These are phyloP conservation scores for Enteromius afrohamiltoni DNA, from an alignment of 2,797 vertebrate species.

Conservation along the genomic window DNA sequence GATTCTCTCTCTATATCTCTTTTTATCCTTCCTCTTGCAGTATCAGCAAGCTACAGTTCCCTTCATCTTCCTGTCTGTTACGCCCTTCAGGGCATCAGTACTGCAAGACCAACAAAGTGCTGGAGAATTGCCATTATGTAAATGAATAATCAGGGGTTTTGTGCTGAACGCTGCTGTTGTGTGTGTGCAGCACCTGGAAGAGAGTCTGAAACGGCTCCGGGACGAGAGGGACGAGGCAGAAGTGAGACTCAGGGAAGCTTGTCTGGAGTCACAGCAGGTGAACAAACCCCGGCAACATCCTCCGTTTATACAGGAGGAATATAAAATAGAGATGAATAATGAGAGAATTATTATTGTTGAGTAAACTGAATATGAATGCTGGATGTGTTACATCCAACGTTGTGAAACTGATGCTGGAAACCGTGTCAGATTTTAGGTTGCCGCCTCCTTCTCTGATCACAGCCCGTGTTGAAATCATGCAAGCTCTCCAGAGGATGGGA, in stretches of 20 bases:
- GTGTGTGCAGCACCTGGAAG: conserved; percentile 70
- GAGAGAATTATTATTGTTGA: not conserved
- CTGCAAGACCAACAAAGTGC: conserved; percentile 35
- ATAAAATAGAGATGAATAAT: not conserved
- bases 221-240: conserved; percentile 68
- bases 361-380: not conserved
- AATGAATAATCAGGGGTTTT: conserved; percentile 24
- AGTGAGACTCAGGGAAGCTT: conserved; percentile 70
- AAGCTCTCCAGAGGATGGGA: not conserved
- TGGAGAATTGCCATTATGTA: conserved; percentile 32
- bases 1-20: not conserved
- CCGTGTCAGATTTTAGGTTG: not conserved
- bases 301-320: not conserved
- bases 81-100: conserved; percentile 13
- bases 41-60: conserved; percentile 23
- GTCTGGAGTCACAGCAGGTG: conserved; percentile 74
- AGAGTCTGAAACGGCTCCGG: conserved; percentile 66
- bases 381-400: not conserved
- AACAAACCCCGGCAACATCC: not conserved
- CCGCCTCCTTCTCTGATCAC: conserved; percentile 16
- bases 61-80: conserved; percentile 31
- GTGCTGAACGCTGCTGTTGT: conserved; percentile 38
- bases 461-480: conserved; percentile 26
- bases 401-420: conserved; percentile 1
- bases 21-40: not conserved